Percentiles rank a stretch among this genome's conserved stretches.
Evolutionary conservation across 1,140 invertebrate genomes (phyloP).

Genomic region (Sogatella furcifera): DNA sequence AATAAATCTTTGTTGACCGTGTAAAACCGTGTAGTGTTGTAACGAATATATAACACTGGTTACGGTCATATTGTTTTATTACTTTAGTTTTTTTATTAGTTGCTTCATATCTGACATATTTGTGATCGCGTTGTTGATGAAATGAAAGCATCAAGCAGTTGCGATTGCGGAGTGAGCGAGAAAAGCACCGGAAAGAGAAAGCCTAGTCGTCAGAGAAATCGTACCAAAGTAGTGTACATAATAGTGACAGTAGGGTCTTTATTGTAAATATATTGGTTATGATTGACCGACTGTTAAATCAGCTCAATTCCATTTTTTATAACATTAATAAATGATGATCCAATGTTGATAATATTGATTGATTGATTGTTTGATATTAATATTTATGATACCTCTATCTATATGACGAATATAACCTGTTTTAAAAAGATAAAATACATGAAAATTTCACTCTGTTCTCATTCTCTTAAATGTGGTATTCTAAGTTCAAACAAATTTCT

Average conservation of each 20-base stretch:
- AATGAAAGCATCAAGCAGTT: not conserved
- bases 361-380: conserved; percentile 5
- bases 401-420: conserved; percentile 9
- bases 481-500: no score
- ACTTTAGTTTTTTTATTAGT: not conserved
- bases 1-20: not conserved
- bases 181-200: not conserved
- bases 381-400: not conserved
- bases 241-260: not conserved
- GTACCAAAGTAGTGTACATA: conserved; percentile 24
- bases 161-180: not conserved
- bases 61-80: not conserved
- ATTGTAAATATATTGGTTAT: not conserved
- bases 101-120: not conserved
- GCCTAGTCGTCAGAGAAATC: conserved; percentile 20
- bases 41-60: not conserved
- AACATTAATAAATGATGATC: conserved; percentile 15
- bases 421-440: conserved; percentile 6
- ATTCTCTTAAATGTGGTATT: no score
- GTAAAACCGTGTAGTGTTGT: not conserved
- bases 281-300: conserved; percentile 5
- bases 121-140: not conserved
- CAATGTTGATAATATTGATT: conserved; percentile 13
- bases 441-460: conserved; percentile 12
- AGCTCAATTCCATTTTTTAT: conserved; percentile 19